These are phyloP conservation scores for Amblyjoppa proteus DNA, from an alignment of 2,888 invertebrate genomes.

Conservation along the genomic window DNA sequence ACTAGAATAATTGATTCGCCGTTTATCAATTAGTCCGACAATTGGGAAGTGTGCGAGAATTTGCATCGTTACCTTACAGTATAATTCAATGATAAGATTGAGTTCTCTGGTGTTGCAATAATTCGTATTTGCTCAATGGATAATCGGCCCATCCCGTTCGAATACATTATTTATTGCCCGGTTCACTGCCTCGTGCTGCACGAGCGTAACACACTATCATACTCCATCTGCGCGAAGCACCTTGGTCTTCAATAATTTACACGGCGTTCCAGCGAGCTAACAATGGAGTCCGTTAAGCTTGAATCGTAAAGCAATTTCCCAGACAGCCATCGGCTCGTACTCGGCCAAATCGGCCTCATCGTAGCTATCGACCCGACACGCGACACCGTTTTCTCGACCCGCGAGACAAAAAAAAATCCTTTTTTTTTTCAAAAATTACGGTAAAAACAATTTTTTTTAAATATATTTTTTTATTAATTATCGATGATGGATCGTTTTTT, in stretches of 20 bases:
- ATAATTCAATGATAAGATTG: too few relatives aligned
- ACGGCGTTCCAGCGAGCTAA: neutral
- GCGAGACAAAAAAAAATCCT: neutral
- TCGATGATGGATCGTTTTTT: too few relatives aligned
- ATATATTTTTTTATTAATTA: too few relatives aligned
- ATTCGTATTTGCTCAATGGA: neutral
- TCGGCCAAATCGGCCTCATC: neutral
- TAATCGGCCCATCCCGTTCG: neutral
- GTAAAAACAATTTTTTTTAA: too few relatives aligned
- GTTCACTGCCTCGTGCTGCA: neutral
- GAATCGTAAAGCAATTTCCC: neutral
- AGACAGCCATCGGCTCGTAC: neutral
- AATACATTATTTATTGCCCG: neutral
- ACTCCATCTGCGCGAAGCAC: neutral
- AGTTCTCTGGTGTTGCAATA: neutral
- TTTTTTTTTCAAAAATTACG: too few relatives aligned
- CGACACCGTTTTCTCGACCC: neutral
- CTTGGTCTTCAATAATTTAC: neutral
- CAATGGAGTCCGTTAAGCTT: slow-evolving; percentile 9
- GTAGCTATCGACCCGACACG: neutral
- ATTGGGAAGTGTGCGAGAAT: too few relatives aligned
- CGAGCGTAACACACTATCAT: neutral
- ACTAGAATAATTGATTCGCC: too few relatives aligned
- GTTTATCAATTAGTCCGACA: too few relatives aligned
- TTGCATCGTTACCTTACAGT: too few relatives aligned